phyloP scores from a whole-genome alignment of 2,113 vertebrate species.

The Corythornis vintsioides region DNA sequence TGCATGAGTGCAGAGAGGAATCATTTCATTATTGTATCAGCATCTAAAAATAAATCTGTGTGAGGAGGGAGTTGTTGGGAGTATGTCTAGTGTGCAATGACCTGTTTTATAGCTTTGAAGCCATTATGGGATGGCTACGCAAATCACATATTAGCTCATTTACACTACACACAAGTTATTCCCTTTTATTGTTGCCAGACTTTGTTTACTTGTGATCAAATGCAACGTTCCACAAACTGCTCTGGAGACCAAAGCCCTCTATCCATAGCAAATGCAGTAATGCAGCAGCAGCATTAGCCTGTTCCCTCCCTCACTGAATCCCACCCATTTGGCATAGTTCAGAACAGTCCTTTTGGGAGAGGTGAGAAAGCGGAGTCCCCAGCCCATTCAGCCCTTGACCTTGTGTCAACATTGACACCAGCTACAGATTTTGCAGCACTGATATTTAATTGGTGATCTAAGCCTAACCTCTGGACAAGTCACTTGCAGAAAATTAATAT shows the following conservation, averaged over 20 bases:
- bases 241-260: conserved; percentile 6
- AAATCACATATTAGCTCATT: conserved; percentile 40
- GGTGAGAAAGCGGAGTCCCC: neutral
- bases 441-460: neutral
- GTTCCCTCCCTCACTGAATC: neutral
- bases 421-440: neutral
- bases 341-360: neutral
- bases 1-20: neutral
- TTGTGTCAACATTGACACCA: neutral
- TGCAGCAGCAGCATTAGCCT: neutral
- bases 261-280: neutral
- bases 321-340: neutral
- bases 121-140: conserved; percentile 38
- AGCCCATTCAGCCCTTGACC: neutral
- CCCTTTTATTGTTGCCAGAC: conserved; percentile 30
- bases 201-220: conserved; percentile 31
- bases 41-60: conserved; percentile 44
- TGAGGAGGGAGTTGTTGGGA: conserved; percentile 10
- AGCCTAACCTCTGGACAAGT: neutral
- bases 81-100: conserved; percentile 35
- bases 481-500: neutral
- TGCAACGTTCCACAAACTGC: neutral
- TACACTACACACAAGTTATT: conserved; percentile 53
- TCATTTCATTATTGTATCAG: neutral
- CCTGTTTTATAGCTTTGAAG: conserved; percentile 45